A percentile compares a stretch with the other conserved stretches of the same genome.
Evolutionary conservation across 2,113 vertebrate genomes (phyloP).

Genomic region (Poeciliopsis prolifica): DNA sequence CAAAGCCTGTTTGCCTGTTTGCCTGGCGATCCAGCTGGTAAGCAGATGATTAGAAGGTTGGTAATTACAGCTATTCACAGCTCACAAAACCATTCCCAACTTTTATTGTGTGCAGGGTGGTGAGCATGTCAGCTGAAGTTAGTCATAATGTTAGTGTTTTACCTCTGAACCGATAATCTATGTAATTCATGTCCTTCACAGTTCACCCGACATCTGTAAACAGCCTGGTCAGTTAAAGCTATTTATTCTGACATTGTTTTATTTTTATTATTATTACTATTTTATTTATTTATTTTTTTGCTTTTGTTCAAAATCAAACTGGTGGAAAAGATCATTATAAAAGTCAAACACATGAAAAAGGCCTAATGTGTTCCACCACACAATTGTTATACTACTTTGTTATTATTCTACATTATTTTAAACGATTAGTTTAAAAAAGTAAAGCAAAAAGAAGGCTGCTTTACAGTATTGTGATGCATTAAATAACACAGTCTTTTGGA

Average conservation of each 20-base stretch:
- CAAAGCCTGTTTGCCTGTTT: slow-evolving; percentile 30
- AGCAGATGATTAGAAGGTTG: slow-evolving; percentile 57
- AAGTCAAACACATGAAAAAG: neutral
- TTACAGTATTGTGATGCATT: neutral
- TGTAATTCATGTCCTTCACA: slow-evolving; percentile 25
- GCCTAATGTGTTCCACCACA: no score
- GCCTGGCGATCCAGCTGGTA: slow-evolving; percentile 23
- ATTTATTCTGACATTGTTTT: neutral
- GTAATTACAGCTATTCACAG: slow-evolving; percentile 59
- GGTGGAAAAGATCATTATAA: neutral
- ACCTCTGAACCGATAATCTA: slow-evolving; percentile 47
- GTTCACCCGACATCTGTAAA: slow-evolving; percentile 35
- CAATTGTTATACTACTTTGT: no score
- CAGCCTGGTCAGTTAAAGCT: slow-evolving; percentile 3
- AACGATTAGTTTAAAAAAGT: neutral
- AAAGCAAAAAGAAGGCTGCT: neutral
- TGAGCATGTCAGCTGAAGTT: slow-evolving; percentile 23
- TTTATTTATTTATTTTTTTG: neutral
- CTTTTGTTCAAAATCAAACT: neutral
- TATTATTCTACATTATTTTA: neutral
- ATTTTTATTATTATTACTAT: neutral
- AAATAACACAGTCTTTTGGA: neutral
- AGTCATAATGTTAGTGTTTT: slow-evolving; percentile 33
- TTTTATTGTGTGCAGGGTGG: slow-evolving; percentile 30
- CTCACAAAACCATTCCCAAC: slow-evolving; percentile 23